Evolutionary conservation across 1,140 invertebrate genomes (phyloP).

Genomic region (Temnothorax curvispinosus): DNA sequence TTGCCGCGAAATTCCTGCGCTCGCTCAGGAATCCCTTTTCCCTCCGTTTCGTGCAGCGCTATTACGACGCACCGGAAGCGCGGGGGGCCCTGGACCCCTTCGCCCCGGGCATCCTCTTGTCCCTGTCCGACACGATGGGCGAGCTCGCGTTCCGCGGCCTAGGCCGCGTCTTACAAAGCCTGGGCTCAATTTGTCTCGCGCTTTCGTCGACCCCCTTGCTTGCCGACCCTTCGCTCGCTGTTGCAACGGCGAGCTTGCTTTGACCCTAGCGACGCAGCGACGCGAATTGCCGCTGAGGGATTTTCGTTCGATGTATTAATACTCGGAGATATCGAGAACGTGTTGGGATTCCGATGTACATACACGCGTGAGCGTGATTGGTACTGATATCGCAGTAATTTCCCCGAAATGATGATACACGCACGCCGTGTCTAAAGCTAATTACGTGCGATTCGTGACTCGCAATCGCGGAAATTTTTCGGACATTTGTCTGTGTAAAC

Average conservation of each 20-base stretch:
- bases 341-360: background rate
- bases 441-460: background rate
- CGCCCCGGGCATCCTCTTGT: background rate
- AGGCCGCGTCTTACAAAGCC: constrained; percentile 55
- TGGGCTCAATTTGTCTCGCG: constrained; percentile 61
- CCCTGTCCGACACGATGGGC: background rate
- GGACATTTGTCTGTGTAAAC: background rate
- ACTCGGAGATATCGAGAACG: background rate
- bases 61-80: background rate
- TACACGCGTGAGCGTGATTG: background rate
- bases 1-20: constrained; percentile 52
- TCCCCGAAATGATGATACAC: background rate
- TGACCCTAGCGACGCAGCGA: constrained; percentile 3
- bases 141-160: constrained; percentile 10
- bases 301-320: constrained; percentile 49
- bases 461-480: background rate
- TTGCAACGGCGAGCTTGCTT: background rate
- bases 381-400: background rate
- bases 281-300: constrained; percentile 5
- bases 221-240: background rate
- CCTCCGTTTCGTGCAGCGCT: background rate
- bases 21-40: constrained; percentile 56
- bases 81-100: background rate
- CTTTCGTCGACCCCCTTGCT: constrained; percentile 46
- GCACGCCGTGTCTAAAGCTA: background rate